Conservation (phyloP, 2,797 vertebrate genomes). For the Morus bassanus region DNA sequence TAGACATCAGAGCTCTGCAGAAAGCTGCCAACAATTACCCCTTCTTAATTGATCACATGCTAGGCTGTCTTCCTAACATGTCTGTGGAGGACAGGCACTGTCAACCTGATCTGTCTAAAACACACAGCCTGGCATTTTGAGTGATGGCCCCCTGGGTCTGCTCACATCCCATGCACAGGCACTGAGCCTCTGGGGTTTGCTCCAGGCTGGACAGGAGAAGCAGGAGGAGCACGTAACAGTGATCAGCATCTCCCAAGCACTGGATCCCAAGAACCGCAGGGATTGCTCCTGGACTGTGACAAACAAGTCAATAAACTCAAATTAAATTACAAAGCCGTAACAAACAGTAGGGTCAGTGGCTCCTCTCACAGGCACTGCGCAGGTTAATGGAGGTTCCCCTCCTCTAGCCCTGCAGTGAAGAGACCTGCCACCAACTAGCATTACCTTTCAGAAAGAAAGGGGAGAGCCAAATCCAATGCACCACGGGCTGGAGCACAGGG, state of each 20-base stretch:
- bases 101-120: background rate
- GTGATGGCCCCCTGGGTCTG: background rate
- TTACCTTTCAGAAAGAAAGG: background rate
- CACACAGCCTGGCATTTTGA: accelerated
- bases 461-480: background rate
- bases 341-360: background rate
- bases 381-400: background rate
- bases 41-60: background rate
- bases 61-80: background rate
- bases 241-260: background rate
- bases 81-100: background rate
- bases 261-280: accelerated
- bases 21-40: background rate
- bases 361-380: background rate
- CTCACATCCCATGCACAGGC: background rate
- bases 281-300: background rate
- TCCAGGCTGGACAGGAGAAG: background rate
- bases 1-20: background rate
- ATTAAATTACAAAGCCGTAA: background rate
- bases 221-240: background rate
- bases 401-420: background rate
- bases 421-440: background rate
- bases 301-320: slow-evolving; percentile 12
- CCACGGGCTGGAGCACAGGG: background rate
- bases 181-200: background rate